phyloP scores from a whole-genome alignment of 2,797 vertebrate species.

The Peromyscus eremicus region DNA sequence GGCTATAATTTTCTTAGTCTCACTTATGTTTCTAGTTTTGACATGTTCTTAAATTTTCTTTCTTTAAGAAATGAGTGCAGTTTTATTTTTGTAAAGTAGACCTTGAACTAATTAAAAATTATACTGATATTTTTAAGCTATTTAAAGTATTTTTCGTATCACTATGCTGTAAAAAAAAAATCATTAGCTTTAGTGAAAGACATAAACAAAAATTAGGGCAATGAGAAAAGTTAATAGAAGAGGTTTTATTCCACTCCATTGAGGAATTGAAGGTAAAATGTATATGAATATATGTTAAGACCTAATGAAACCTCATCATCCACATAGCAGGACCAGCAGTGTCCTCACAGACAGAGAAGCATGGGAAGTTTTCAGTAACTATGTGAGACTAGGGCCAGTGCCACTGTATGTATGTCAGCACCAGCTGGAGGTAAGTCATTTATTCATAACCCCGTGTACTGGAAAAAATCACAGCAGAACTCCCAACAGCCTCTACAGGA shows the following conservation, averaged over 20 bases:
- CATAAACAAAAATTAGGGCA: background rate
- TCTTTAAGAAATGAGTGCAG: background rate
- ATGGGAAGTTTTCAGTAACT: background rate
- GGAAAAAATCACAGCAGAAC: background rate
- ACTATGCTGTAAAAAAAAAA: slow-evolving; percentile 2
- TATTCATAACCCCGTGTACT: background rate
- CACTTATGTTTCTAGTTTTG: slow-evolving; percentile 8
- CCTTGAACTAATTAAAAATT: background rate
- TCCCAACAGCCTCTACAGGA: background rate
- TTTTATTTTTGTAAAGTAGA: slow-evolving; percentile 36
- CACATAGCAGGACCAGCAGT: background rate
- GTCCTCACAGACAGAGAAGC: background rate
- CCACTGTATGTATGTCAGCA: background rate
- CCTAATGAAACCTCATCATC: background rate
- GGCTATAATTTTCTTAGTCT: background rate
- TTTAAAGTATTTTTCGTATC: background rate
- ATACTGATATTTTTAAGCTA: background rate
- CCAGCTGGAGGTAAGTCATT: background rate
- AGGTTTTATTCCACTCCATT: background rate
- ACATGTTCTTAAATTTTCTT: slow-evolving; percentile 6
- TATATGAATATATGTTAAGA: background rate
- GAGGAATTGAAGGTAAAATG: background rate
- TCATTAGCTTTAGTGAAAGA: background rate
- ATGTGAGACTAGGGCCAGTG: background rate
- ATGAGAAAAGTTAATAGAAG: background rate